A percentile compares a stretch with the other conserved stretches of the same genome.
phyloP scores from a whole-genome alignment of 2,113 vertebrate genomes.

The Aspidoscelis tigris region DNA sequence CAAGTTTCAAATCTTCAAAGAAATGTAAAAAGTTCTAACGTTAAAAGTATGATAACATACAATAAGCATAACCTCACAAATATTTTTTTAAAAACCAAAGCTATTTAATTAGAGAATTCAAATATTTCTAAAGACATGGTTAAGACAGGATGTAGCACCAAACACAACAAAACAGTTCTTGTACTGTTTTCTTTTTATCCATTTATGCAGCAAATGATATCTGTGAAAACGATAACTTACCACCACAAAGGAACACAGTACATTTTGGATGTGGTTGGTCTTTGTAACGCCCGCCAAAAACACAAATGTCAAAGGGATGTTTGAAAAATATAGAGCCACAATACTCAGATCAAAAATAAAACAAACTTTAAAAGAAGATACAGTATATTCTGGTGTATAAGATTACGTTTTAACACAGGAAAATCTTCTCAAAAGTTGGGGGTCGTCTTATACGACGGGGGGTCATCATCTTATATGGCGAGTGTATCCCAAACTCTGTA shows the following conservation, averaged over 20 bases:
- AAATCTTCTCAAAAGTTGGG: not conserved
- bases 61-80: not conserved
- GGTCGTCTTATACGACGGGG: too few relatives aligned
- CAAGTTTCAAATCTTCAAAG: not conserved
- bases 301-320: too few relatives aligned
- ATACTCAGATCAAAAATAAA: too few relatives aligned
- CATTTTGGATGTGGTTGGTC: not conserved
- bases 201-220: not conserved
- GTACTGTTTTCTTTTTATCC: not conserved
- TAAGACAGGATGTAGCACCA: not conserved
- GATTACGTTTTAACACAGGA: too few relatives aligned
- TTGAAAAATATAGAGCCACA: too few relatives aligned
- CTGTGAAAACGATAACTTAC: conserved; percentile 7
- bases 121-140: not conserved
- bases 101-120: not conserved
- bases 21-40: not conserved
- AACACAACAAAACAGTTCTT: not conserved
- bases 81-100: not conserved
- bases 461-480: too few relatives aligned
- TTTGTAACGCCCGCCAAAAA: not conserved
- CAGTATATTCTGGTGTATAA: too few relatives aligned
- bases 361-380: not conserved
- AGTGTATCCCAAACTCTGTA: too few relatives aligned
- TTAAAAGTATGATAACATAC: not conserved
- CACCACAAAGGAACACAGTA: not conserved